Percentiles rank a stretch among this genome's conserved stretches.
phyloP scores from a whole-genome alignment of 2,888 invertebrate species.

The Zaprionus lineosus region DNA sequence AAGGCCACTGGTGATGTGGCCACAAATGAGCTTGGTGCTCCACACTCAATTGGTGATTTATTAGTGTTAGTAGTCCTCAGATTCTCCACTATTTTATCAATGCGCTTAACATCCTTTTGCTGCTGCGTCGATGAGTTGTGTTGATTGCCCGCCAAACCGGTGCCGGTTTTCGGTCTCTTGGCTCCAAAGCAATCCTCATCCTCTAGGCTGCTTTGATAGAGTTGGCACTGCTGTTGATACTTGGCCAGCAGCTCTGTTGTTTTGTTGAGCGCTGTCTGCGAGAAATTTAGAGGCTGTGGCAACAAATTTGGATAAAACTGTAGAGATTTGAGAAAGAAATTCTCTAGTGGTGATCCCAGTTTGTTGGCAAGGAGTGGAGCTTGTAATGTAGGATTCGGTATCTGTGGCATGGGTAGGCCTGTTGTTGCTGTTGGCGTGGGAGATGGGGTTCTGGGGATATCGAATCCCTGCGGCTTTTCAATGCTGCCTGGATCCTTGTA shows the following conservation, averaged over 20 bases:
- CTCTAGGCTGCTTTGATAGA: constrained; percentile 74
- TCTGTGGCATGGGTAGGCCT: constrained; percentile 44
- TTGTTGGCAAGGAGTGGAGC: constrained; percentile 68
- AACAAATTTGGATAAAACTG: constrained; percentile 82
- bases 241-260: constrained; percentile 81
- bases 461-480: constrained; percentile 52
- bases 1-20: constrained; percentile 64
- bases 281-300: constrained; percentile 82
- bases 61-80: constrained; percentile 52
- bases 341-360: constrained; percentile 80
- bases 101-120: constrained; percentile 81
- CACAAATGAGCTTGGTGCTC: constrained; percentile 55
- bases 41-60: constrained; percentile 61
- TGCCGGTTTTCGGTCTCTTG: constrained; percentile 65
- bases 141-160: constrained; percentile 1
- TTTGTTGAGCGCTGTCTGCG: constrained; percentile 82
- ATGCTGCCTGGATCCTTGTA: constrained; percentile 41
- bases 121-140: constrained; percentile 27
- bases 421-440: constrained; percentile 59
- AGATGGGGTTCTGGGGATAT: constrained; percentile 52
- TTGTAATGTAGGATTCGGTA: constrained; percentile 54
- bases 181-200: constrained; percentile 60
- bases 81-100: constrained; percentile 83
- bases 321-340: constrained; percentile 82
- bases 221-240: constrained; percentile 82